Percentiles rank a stretch among this genome's conserved stretches.
phyloP scores from a whole-genome alignment of 2,113 vertebrate genomes.

The Misgurnus anguillicaudatus region DNA sequence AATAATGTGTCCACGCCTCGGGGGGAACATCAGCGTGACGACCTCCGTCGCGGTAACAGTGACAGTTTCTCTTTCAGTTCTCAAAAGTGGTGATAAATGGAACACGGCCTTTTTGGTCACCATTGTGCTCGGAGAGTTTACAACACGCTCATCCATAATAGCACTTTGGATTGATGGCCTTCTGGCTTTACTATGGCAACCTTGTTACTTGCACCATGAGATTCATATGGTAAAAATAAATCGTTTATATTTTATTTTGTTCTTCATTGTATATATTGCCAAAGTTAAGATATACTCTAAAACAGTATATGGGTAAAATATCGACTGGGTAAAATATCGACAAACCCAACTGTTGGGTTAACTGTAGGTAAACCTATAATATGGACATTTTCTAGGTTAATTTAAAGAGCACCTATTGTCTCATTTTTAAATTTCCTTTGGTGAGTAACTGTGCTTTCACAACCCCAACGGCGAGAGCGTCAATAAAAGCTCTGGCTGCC shows the following conservation, averaged over 20 bases:
- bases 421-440: too few relatives aligned
- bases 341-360: too few relatives aligned
- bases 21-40: slow-evolving; percentile 41
- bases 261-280: not conserved
- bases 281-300: not conserved
- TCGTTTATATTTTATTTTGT: not conserved
- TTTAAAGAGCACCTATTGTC: too few relatives aligned
- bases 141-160: slow-evolving; percentile 69
- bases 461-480: too few relatives aligned
- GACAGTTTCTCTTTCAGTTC: slow-evolving; percentile 51
- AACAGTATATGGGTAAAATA: too few relatives aligned
- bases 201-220: slow-evolving; percentile 1
- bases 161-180: slow-evolving; percentile 42
- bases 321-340: too few relatives aligned
- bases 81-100: slow-evolving; percentile 75
- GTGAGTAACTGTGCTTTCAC: too few relatives aligned
- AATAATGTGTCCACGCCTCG: slow-evolving; percentile 44
- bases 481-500: too few relatives aligned
- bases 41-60: slow-evolving; percentile 42
- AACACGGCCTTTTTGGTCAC: slow-evolving; percentile 69
- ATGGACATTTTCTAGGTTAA: too few relatives aligned
- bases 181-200: slow-evolving; percentile 31
- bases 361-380: too few relatives aligned
- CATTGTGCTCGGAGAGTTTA: slow-evolving; percentile 71
- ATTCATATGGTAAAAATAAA: slow-evolving; percentile 38